Evolutionary conservation across 92 coral and sea anemone species (phyloP).

Genomic region (Hydrozoanthus gracilis): DNA sequence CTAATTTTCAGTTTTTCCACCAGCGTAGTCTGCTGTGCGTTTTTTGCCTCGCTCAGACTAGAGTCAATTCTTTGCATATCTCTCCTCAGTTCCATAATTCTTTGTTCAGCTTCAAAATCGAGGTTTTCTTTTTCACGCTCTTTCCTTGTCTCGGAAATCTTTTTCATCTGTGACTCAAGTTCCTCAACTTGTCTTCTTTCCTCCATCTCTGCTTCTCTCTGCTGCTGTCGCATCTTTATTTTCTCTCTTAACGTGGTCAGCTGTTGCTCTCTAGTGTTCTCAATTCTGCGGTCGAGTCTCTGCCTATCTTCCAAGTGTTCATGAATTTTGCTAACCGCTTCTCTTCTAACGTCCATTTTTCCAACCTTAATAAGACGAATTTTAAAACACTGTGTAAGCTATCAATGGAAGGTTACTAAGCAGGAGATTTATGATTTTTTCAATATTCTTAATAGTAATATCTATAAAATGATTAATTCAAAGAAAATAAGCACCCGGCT

Average conservation of each 20-base stretch:
- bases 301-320: slow-evolving; percentile 20
- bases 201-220: slow-evolving; percentile 30
- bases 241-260: slow-evolving; percentile 17
- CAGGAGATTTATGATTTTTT: not conserved
- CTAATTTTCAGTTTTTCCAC: slow-evolving; percentile 20
- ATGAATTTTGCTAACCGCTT: slow-evolving; percentile 17
- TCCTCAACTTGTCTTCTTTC: slow-evolving; percentile 27
- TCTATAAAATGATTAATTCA: too few species aligned
- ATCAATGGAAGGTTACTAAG: not conserved
- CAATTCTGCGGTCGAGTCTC: slow-evolving; percentile 29
- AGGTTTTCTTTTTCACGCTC: slow-evolving; percentile 6
- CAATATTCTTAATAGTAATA: too few species aligned
- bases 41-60: not conserved
- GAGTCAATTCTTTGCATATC: not conserved
- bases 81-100: slow-evolving; percentile 4
- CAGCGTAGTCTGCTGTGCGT: not conserved
- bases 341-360: slow-evolving; percentile 1
- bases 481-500: too few species aligned
- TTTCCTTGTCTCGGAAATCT: not conserved
- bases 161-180: slow-evolving; percentile 8
- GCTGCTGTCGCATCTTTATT: slow-evolving; percentile 20
- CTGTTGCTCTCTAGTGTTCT: slow-evolving; percentile 10
- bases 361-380: not conserved
- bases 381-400: not conserved
- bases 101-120: not conserved